Evolutionary conservation across 2,888 invertebrate genomes (phyloP), one percentile per base, ranked within the genome.

Genomic region (Xestoiulus laeticollis): DNA sequence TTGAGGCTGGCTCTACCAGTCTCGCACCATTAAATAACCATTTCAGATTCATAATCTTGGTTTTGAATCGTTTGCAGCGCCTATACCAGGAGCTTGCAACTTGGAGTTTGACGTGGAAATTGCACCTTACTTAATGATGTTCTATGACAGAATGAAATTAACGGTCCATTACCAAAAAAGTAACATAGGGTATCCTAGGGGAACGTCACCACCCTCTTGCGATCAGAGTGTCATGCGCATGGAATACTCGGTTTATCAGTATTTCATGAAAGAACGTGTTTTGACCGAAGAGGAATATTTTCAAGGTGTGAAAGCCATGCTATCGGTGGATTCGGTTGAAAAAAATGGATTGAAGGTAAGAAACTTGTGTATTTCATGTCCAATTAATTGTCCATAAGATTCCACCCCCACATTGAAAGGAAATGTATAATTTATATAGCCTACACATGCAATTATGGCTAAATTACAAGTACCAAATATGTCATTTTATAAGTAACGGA

Each of bases 11-110:
- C 78, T 4, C 30, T 6, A 30, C 14, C 48, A 22, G 78, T 78
- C 30, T 78, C 78, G 78, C 78, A 30, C 14, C 78, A 78, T 78
- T 30, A 30, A 78, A 78, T 26, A 30, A 14, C 78, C 26, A 78
- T 78, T 78, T 78, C 30, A 78, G 78, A 30, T 78, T 78, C 78
- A 26, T 78, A 78, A 78, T 78, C 78, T 33, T 30, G 78, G 85
- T 30, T 88, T 87, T 87, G 90, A 90, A 90, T 90, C 89, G 87
- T 90, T 93, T 89, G 4, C 92, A 96, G 96, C 94, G 91, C 96
- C 96, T 0, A 92, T 96, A 89, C 96, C 96, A 26, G 96, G 96
- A 68, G 96, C 95, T 26, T 96, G 96, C 91, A 96, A 95, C 90
- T 93, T 95, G 93, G 95, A 95, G 90, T 94, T 94, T 89, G 92